These are phyloP conservation scores for Salvelinus alpinus DNA, from an alignment of 2,113 vertebrate genomes.

Conservation along the genomic window DNA sequence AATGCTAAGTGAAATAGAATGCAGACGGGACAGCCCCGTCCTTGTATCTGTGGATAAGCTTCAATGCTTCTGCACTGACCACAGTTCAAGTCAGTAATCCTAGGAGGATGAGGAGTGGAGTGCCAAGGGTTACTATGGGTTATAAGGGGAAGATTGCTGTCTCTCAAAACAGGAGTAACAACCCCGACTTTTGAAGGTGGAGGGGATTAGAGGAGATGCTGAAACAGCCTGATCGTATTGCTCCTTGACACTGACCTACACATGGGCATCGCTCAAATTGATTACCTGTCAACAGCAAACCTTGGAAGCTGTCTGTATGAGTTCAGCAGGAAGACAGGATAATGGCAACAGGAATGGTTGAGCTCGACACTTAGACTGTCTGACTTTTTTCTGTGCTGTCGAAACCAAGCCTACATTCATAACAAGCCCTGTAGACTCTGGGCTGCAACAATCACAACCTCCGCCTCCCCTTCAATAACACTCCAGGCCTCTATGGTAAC, in stretches of 20 bases:
- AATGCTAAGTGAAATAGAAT: slow-evolving; percentile 49
- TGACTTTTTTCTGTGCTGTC: slow-evolving; percentile 23
- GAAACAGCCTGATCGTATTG: slow-evolving; percentile 6
- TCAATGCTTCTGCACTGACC: not conserved
- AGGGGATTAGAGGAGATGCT: slow-evolving; percentile 21
- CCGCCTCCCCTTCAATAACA: slow-evolving; percentile 27
- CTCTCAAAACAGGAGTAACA: not conserved
- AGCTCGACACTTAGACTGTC: slow-evolving; percentile 5
- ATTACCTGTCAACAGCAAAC: slow-evolving; percentile 43
- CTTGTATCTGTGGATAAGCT: slow-evolving; percentile 15
- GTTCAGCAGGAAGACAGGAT: slow-evolving; percentile 17
- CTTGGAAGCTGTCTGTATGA: slow-evolving; percentile 22
- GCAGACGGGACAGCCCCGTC: slow-evolving; percentile 5
- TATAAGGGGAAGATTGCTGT: not conserved
- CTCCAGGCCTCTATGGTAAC: slow-evolving; percentile 25
- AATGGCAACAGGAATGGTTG: not conserved
- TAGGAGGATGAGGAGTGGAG: not conserved
- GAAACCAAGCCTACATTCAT: slow-evolving; percentile 36
- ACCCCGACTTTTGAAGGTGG: slow-evolving; percentile 19
- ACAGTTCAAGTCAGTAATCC: slow-evolving; percentile 12
- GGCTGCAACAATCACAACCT: slow-evolving; percentile 32
- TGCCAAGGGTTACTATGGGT: not conserved
- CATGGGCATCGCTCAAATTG: slow-evolving; percentile 34
- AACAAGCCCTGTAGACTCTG: slow-evolving; percentile 45
- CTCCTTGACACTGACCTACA: slow-evolving; percentile 31